A percentile compares a stretch with the other conserved stretches of the same genome.
Evolutionary conservation across 2,113 vertebrate species (phyloP).

Genomic region (Neomonachus schauinslandi): DNA sequence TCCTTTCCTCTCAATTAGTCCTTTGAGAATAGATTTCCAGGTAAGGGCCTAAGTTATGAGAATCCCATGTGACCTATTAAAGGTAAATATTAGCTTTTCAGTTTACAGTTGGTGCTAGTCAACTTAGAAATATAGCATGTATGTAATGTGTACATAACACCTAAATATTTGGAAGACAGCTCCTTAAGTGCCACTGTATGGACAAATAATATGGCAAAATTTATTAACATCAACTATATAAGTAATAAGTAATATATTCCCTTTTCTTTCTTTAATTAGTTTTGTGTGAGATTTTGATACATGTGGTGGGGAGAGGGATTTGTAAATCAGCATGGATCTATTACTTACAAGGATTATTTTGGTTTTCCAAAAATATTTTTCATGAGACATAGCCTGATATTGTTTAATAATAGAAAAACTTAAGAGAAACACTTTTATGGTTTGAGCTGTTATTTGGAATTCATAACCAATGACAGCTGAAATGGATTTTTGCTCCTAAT

Average conservation of each 20-base stretch:
- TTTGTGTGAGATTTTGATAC: conserved; percentile 33
- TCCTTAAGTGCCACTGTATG: background rate
- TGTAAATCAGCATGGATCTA: conserved; percentile 11
- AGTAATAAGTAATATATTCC: background rate
- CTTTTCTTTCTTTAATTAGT: conserved; percentile 34
- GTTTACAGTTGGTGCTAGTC: background rate
- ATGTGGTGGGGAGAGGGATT: background rate
- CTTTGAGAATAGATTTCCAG: conserved; percentile 29
- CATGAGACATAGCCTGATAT: background rate
- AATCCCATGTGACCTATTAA: background rate
- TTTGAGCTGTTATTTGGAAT: background rate
- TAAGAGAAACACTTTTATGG: conserved; percentile 2
- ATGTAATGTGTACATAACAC: background rate
- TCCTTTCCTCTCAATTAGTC: conserved; percentile 20
- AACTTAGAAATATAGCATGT: background rate
- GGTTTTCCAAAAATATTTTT: conserved; percentile 40
- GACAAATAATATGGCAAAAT: background rate
- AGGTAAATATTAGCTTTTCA: background rate
- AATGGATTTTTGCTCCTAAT: background rate
- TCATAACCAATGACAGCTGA: background rate
- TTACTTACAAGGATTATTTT: conserved; percentile 9
- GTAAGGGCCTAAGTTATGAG: background rate
- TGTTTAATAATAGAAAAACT: background rate
- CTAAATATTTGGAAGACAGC: conserved; percentile 21
- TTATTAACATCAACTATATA: conserved; percentile 8